phyloP scores from a whole-genome alignment of 2,113 vertebrate species.

The Brienomyrus longianalis region DNA sequence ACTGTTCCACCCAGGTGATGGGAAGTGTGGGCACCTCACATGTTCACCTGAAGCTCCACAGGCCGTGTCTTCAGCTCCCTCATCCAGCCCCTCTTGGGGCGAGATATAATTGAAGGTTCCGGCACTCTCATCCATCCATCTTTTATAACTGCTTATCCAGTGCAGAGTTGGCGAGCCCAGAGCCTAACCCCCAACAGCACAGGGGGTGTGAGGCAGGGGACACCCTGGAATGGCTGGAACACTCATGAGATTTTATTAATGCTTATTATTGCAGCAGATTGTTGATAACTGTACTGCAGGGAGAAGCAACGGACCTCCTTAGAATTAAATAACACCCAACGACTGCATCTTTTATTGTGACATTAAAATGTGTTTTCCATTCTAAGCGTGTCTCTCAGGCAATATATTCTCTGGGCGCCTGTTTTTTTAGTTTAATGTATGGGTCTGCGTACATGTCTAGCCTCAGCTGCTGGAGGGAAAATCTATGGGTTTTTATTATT shows the following conservation, averaged over 20 bases:
- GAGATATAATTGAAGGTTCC: neutral
- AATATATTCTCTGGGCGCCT: neutral
- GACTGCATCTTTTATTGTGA: neutral
- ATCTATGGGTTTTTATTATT: neutral
- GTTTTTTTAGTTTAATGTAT: constrained; percentile 1
- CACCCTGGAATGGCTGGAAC: neutral
- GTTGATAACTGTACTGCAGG: neutral
- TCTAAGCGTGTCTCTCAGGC: neutral
- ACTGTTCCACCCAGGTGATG: neutral
- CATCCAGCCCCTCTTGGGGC: neutral
- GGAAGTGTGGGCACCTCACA: neutral
- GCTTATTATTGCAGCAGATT: neutral
- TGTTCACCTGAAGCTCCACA: neutral
- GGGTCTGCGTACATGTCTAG: neutral
- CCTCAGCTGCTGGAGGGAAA: neutral
- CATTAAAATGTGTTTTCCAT: neutral
- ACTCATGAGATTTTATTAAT: neutral
- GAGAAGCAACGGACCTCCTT: neutral
- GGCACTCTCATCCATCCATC: neutral
- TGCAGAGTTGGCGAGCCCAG: neutral
- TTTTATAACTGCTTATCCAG: neutral
- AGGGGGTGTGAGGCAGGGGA: neutral
- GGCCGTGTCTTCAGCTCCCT: neutral
- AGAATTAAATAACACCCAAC: neutral
- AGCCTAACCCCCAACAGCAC: neutral